Percentiles rank a stretch among this genome's conserved stretches.
These are phyloP conservation scores for Hemibagrus guttatus DNA, from an alignment of 2,797 vertebrate genomes.

Conservation along the genomic window DNA sequence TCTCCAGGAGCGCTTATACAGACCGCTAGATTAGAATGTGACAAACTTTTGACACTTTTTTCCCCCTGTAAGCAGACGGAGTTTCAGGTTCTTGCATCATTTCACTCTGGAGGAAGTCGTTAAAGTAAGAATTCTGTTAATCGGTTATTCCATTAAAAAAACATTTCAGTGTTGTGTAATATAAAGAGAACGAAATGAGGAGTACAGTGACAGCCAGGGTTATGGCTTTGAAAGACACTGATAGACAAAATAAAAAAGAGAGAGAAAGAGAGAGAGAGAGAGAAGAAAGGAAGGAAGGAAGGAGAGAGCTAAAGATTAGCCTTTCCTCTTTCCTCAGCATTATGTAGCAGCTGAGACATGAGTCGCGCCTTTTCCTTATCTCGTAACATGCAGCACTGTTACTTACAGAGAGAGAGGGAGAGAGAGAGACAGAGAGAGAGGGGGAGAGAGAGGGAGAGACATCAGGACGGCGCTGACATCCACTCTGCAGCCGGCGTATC, in stretches of 20 bases:
- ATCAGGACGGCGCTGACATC: slow-evolving; percentile 18
- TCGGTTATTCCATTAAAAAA: not conserved
- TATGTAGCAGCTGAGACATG: not conserved
- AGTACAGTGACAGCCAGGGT: not conserved
- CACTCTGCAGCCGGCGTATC: slow-evolving; percentile 59
- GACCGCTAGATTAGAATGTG: not conserved
- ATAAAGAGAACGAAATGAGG: not conserved
- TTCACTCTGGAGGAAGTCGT: not conserved
- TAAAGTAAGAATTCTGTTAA: not conserved
- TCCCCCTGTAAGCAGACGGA: not conserved
- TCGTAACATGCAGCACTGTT: not conserved
- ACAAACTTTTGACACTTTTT: not conserved
- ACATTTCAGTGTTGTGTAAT: not conserved
- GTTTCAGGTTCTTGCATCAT: not conserved
- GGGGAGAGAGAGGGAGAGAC: not conserved
- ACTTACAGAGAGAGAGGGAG: not conserved
- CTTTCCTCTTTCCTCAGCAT: slow-evolving; percentile 5
- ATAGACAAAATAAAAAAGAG: not conserved
- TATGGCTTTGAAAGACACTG: not conserved
- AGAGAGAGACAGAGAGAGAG: slow-evolving; percentile 16
- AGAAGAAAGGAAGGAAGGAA: not conserved
- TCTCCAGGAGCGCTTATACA: not conserved
- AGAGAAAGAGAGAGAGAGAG: not conserved
- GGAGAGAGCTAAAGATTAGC: not conserved
- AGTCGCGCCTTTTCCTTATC: not conserved